Percentiles rank a stretch among this genome's conserved stretches.
Evolutionary conservation across 1,140 invertebrate species (phyloP).

Genomic region (Sitodiplosis mosellana): DNA sequence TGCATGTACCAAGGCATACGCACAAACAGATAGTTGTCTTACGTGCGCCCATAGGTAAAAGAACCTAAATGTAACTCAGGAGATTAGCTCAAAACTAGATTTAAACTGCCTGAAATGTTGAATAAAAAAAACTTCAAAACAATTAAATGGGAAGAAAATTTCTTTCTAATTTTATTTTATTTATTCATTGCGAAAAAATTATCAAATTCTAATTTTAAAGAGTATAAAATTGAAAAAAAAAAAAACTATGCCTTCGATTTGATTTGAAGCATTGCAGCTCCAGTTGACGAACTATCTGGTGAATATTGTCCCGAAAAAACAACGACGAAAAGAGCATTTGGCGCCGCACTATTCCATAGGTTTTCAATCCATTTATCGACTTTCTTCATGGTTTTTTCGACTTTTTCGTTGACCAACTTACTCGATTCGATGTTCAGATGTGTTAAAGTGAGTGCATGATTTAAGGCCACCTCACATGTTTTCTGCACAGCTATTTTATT

Average conservation of each 20-base stretch:
- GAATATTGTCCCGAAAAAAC: slow-evolving; percentile 33
- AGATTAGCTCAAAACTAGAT: too few relatives aligned
- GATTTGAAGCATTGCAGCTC: slow-evolving; percentile 21
- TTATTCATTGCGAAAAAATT: too few relatives aligned
- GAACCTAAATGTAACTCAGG: too few relatives aligned
- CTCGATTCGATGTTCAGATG: slow-evolving; percentile 31
- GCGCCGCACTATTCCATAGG: slow-evolving; percentile 33
- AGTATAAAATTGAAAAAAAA: too few relatives aligned
- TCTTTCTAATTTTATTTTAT: too few relatives aligned
- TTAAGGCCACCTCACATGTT: slow-evolving; percentile 28
- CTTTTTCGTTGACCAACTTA: slow-evolving; percentile 21
- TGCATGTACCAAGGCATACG: too few relatives aligned
- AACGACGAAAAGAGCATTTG: slow-evolving; percentile 33
- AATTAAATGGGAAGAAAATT: too few relatives aligned
- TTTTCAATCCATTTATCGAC: slow-evolving; percentile 41
- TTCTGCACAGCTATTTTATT: slow-evolving; percentile 31
- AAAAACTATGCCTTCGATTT: slow-evolving; percentile 8
- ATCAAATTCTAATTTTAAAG: too few relatives aligned
- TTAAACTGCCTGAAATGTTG: too few relatives aligned
- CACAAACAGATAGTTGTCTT: too few relatives aligned
- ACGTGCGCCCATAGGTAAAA: too few relatives aligned
- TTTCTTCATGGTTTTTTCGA: slow-evolving; percentile 26
- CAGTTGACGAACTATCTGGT: slow-evolving; percentile 16
- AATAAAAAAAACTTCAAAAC: too few relatives aligned
- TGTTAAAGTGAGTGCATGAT: slow-evolving; percentile 35